A percentile compares a stretch with the other conserved stretches of the same genome.
Evolutionary conservation across 2,113 vertebrate genomes (phyloP).

Genomic region (Rhizomys pruinosus): DNA sequence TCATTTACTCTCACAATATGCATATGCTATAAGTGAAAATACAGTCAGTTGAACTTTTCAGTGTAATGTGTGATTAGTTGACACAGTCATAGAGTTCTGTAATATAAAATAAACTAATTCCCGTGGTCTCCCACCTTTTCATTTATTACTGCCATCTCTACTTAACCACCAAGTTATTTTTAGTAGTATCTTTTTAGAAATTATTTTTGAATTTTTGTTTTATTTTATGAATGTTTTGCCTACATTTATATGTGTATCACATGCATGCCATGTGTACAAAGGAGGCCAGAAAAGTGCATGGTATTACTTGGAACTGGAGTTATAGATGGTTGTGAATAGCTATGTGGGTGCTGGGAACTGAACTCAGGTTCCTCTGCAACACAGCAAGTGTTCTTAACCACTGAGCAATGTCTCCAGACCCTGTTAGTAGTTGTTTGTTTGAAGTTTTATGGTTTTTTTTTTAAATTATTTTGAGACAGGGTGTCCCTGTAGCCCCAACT

Average conservation of each 20-base stretch:
- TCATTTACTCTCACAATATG: not conserved
- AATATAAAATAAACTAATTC: not conserved
- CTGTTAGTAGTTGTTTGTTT: too few relatives aligned
- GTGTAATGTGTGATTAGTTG: slow-evolving; percentile 15
- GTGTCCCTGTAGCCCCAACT: too few relatives aligned
- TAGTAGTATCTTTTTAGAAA: not conserved
- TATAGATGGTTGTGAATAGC: not conserved
- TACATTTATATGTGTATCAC: not conserved
- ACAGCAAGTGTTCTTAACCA: not conserved
- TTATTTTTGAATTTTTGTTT: not conserved
- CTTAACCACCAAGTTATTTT: not conserved
- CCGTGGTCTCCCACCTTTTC: not conserved
- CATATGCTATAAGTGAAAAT: slow-evolving; percentile 6
- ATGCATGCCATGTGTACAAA: too few relatives aligned
- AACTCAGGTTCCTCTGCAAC: not conserved
- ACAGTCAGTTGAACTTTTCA: not conserved
- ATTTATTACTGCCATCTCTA: not conserved
- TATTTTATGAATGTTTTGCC: not conserved
- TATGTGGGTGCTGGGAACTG: not conserved
- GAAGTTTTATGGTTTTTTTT: too few relatives aligned
- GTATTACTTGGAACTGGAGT: not conserved
- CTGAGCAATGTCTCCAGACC: not conserved
- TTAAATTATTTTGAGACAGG: too few relatives aligned
- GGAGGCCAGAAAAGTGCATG: not conserved
- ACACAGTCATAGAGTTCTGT: not conserved